Percentiles rank a stretch among this genome's conserved stretches.
phyloP scores from a whole-genome alignment of 2,888 invertebrate genomes.

The Incurvaria masculella region DNA sequence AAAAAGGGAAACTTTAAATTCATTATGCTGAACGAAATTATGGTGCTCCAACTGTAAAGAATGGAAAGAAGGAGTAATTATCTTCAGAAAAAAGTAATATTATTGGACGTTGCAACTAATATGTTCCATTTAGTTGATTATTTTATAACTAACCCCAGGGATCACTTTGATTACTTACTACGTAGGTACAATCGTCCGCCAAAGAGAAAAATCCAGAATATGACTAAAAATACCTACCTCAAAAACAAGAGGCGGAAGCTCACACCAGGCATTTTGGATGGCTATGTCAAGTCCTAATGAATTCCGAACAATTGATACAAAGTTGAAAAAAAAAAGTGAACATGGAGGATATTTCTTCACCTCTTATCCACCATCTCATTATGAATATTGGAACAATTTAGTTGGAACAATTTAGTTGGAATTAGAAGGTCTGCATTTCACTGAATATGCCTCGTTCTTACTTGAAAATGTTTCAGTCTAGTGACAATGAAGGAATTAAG shows the following conservation, averaged over 20 bases:
- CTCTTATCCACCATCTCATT: no score
- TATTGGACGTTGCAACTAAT: constrained; percentile 18
- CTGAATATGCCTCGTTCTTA: no score
- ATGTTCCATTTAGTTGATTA: constrained; percentile 17
- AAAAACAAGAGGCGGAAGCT: constrained; percentile 20
- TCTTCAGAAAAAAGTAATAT: constrained; percentile 18
- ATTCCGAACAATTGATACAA: constrained; percentile 17
- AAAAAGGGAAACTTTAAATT: constrained; percentile 17
- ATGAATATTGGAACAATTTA: constrained; percentile 15
- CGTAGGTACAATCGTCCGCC: constrained; percentile 16
- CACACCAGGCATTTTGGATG: constrained; percentile 18
- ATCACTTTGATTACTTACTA: constrained; percentile 19
- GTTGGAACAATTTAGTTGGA: constrained; percentile 16
- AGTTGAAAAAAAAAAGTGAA: constrained; percentile 14
- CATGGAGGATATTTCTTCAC: no score
- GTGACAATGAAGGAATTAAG: constrained; percentile 12
- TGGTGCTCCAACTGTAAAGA: constrained; percentile 16
- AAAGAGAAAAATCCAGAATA: constrained; percentile 16
- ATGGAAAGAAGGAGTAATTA: constrained; percentile 19
- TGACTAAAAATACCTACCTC: constrained; percentile 19
- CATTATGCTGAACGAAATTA: constrained; percentile 19
- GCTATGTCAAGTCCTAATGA: constrained; percentile 5
- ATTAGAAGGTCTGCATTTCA: constrained; percentile 19
- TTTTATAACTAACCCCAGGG: constrained; percentile 16
- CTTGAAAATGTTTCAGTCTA: constrained; percentile 16